Base-by-base conservation (phyloP, 2,888 invertebrate species). In the Diogma glabrata region DNA sequence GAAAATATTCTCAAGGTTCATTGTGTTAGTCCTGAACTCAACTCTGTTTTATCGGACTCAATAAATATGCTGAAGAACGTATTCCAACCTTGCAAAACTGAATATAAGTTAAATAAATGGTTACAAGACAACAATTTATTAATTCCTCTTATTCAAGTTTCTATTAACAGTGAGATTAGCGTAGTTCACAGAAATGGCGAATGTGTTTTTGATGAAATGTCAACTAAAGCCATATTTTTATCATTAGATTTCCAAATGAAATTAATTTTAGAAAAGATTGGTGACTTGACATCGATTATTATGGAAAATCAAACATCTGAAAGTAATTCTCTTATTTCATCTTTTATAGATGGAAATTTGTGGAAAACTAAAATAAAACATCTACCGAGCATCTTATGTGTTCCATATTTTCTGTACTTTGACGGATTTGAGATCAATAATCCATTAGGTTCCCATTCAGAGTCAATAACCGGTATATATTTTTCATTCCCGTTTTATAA, bases 401-500 rank as follows among this genome's bases (percentile, higher is more conserved):
- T n/a, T n/a, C n/a, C n/a, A n/a, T n/a, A n/a, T 38, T 38, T 38
- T 38, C 16, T 38, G 10, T 38, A 38, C 38, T 7, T 7, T 10
- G 38, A 38, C 16, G 9, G 16, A 16, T 38, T 38, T 14, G 38
- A 38, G 9, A 38, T 38, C 38, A 38, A 38, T 14, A 38, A 38
- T 16, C 38, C 38, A 38, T 16, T 38, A 38, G 38, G 38, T 14
- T 38, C 38, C 3, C n/a, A n/a, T n/a, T n/a, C n/a, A n/a, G n/a
- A n/a, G n/a, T n/a, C n/a, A n/a, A n/a, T n/a, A n/a, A n/a, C 38
- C 3, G 38, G 16, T 14, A 38, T 38, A 14, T 38, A 38, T 14
- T 38, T 38, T 38, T 38, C 38, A 38, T 38, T 19, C 38, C 38
- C 16, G n/a, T n/a, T n/a, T n/a, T n/a, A n/a, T n/a, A n/a, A n/a